Conservation (phyloP, 2,888 invertebrate genomes). For the Drosophila buzzatii region DNA sequence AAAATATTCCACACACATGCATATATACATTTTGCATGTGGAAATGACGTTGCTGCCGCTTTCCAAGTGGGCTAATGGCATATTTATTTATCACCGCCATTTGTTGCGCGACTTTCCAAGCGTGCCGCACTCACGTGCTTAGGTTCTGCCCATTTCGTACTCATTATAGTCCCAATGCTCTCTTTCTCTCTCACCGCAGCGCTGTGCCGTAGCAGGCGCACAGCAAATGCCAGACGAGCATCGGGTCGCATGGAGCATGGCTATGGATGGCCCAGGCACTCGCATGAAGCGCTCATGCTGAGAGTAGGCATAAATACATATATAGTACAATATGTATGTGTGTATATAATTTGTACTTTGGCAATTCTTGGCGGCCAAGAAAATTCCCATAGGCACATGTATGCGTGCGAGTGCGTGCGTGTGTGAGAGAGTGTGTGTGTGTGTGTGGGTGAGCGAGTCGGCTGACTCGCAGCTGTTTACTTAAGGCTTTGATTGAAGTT, state of each 20-base stretch:
- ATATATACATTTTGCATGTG: constrained; percentile 46
- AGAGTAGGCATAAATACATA: constrained; percentile 12
- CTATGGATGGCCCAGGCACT: background rate
- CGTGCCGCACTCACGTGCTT: constrained; percentile 45
- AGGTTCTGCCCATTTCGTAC: constrained; percentile 27
- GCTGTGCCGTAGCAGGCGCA: constrained; percentile 48
- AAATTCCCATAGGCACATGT: constrained; percentile 10
- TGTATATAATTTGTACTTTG: constrained; percentile 15
- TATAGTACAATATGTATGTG: background rate
- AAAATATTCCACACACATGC: constrained; percentile 18
- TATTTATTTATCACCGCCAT: constrained; percentile 73
- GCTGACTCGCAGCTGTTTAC: background rate
- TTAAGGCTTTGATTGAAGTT: background rate
- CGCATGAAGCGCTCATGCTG: constrained; percentile 20
- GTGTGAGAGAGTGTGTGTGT: background rate
- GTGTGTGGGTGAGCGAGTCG: constrained; percentile 10
- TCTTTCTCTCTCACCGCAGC: constrained; percentile 24
- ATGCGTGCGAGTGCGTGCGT: background rate
- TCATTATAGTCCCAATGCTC: constrained; percentile 29
- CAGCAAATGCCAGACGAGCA: constrained; percentile 39
- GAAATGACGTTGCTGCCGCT: constrained; percentile 41
- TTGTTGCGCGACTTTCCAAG: constrained; percentile 49
- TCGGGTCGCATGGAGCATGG: background rate
- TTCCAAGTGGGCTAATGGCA: constrained; percentile 68
- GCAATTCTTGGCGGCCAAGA: constrained; percentile 29